phyloP scores from a whole-genome alignment of 2,888 invertebrate genomes.

The Pelosia muscerda region DNA sequence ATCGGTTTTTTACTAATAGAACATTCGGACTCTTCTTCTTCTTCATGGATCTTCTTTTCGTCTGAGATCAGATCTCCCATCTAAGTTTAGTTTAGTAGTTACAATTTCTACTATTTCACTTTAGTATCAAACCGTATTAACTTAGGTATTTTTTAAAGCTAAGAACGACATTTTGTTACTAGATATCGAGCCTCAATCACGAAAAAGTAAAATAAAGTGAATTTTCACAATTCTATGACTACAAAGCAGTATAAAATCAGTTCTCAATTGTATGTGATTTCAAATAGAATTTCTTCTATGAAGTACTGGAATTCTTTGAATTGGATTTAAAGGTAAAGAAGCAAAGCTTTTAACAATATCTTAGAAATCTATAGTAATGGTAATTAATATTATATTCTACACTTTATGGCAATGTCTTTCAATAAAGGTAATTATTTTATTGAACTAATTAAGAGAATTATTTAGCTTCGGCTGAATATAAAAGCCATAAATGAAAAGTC shows the following conservation, averaged over 20 bases:
- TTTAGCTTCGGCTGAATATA: slow-evolving; percentile 16
- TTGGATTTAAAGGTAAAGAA: neutral
- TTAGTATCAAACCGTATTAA: neutral
- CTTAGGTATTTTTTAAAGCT: neutral
- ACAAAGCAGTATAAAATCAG: slow-evolving; percentile 15
- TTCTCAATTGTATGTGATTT: slow-evolving; percentile 1
- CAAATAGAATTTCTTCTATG: slow-evolving; percentile 8
- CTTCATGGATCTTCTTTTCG: too few species aligned
- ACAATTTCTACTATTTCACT: neutral
- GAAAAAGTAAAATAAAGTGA: neutral
- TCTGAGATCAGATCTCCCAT: too few species aligned
- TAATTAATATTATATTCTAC: neutral
- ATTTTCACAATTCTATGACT: slow-evolving; percentile 6
- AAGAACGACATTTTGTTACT: neutral
- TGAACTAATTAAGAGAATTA: slow-evolving; percentile 24
- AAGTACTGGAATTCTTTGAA: slow-evolving; percentile 5
- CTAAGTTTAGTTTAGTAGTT: too few species aligned
- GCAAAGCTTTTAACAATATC: neutral
- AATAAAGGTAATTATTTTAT: slow-evolving; percentile 34
- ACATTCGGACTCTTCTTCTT: too few species aligned
- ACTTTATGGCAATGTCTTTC: neutral
- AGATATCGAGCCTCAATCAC: neutral
- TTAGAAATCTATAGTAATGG: neutral
- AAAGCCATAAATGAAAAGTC: slow-evolving; percentile 23
- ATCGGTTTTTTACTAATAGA: slow-evolving; percentile 11